Evolutionary conservation across 1,140 invertebrate species (phyloP).

Genomic region (Pseudomyrmex flavicornis): DNA sequence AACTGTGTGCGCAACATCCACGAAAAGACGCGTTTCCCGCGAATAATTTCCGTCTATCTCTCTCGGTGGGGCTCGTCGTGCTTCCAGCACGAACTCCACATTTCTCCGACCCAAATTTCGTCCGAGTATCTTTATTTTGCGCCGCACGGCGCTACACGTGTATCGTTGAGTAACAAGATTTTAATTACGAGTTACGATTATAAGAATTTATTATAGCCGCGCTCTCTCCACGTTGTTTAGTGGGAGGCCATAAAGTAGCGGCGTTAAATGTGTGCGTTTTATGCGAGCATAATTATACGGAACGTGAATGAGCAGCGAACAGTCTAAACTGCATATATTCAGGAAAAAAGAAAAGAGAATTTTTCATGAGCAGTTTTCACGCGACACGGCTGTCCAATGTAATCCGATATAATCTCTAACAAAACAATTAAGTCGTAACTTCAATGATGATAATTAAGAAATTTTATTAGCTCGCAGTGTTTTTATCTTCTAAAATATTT

Average conservation of each 20-base stretch:
- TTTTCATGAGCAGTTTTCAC: not conserved
- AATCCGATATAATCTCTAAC: not conserved
- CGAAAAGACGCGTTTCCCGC: not conserved
- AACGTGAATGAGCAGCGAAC: constrained; percentile 31
- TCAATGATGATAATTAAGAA: too few species aligned
- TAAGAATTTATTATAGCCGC: constrained; percentile 47
- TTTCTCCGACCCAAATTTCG: constrained; percentile 16
- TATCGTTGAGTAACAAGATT: constrained; percentile 37
- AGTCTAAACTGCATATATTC: constrained; percentile 21
- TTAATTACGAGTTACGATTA: constrained; percentile 56
- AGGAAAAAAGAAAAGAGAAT: constrained; percentile 4
- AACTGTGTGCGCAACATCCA: not conserved
- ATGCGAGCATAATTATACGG: constrained; percentile 31
- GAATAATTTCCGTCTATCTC: not conserved
- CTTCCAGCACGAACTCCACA: not conserved
- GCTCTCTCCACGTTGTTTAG: constrained; percentile 1
- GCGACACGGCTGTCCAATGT: not conserved
- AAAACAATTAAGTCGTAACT: not conserved
- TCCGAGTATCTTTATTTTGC: not conserved
- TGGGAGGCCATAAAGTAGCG: constrained; percentile 22
- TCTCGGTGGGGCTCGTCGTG: not conserved
- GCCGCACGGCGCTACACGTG: constrained; percentile 4
- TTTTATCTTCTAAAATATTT: too few species aligned
- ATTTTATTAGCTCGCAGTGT: too few species aligned
- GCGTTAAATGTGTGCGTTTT: constrained; percentile 38